Conservation (phyloP, 2,797 vertebrate genomes). For the Helicolenus hilgendorfi region DNA sequence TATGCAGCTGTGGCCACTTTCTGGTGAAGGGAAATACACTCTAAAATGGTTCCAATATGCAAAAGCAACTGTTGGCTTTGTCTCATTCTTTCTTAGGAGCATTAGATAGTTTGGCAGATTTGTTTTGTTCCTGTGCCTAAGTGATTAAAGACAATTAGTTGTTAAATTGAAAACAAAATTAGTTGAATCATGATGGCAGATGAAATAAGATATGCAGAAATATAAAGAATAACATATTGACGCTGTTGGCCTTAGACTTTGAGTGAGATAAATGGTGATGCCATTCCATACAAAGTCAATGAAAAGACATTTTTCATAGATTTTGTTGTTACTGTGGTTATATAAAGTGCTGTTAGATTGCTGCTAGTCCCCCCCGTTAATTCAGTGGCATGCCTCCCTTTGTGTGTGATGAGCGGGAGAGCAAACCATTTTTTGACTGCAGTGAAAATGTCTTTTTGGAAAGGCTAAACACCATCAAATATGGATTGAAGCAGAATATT, state of each 20-base stretch:
- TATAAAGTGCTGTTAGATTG: no score
- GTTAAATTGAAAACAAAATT: not conserved
- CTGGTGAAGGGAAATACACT: not conserved
- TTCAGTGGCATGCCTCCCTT: accelerated
- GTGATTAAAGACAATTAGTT: not conserved
- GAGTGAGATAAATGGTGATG: no score
- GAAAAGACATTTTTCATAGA: no score
- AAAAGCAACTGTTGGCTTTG: not conserved
- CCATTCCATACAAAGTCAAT: no score
- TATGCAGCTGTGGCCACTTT: slow-evolving; percentile 13
- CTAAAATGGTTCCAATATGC: not conserved
- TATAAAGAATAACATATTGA: not conserved
- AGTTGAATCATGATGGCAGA: not conserved
- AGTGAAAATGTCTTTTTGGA: no score
- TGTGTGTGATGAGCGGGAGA: no score
- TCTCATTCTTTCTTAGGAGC: not conserved
- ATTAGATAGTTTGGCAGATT: not conserved
- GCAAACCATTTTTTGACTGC: no score
- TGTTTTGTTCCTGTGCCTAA: not conserved
- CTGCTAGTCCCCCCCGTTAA: no score
- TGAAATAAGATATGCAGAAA: no score
- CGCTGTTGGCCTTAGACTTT: no score
- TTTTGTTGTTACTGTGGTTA: no score
- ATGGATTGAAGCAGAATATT: not conserved
- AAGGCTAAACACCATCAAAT: no score